These are phyloP conservation scores for Terebella lapidaria DNA, from an alignment of 2,888 invertebrate species.

Conservation along the genomic window DNA sequence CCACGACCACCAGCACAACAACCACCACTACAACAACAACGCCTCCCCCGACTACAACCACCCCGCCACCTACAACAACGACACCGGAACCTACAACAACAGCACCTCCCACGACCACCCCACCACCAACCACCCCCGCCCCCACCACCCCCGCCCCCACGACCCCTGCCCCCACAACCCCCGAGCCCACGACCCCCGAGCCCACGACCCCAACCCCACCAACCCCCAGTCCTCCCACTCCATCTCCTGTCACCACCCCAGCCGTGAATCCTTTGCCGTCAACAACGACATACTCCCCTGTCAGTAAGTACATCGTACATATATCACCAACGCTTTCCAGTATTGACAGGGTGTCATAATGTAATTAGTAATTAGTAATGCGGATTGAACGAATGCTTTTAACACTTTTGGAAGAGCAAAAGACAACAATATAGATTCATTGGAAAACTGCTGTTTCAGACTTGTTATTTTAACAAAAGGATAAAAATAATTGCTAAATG, in stretches of 20 bases:
- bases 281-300: too few relatives aligned
- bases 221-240: neutral
- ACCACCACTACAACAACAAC: neutral
- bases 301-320: too few relatives aligned
- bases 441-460: too few relatives aligned
- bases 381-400: too few relatives aligned
- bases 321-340: too few relatives aligned
- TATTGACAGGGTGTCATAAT: too few relatives aligned
- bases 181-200: neutral
- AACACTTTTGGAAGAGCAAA: too few relatives aligned
- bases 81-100: neutral
- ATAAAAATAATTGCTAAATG: too few relatives aligned
- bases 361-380: too few relatives aligned
- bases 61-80: neutral
- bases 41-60: neutral
- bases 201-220: neutral
- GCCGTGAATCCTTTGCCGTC: neutral
- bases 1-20: neutral
- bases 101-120: neutral
- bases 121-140: neutral
- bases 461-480: too few relatives aligned
- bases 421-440: too few relatives aligned
- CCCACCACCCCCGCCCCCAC: neutral
- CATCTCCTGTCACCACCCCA: neutral
- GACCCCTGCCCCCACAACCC: neutral